These are phyloP conservation scores for Nephila pilipes DNA, from an alignment of 1,140 invertebrate genomes.

Conservation along the genomic window DNA sequence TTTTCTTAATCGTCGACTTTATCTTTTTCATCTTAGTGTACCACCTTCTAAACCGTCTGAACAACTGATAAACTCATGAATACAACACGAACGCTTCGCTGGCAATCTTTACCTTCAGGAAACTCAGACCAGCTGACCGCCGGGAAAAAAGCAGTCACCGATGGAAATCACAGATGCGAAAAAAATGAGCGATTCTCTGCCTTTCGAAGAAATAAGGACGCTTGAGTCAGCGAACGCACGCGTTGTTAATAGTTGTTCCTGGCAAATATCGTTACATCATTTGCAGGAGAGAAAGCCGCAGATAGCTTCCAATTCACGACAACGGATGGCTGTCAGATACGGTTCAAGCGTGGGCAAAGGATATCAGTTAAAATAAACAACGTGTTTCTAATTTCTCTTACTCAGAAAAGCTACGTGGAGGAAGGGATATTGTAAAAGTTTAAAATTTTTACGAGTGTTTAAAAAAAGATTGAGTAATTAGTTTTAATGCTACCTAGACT, in stretches of 20 bases:
- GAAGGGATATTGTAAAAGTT: too few relatives aligned
- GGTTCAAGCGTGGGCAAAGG: not conserved
- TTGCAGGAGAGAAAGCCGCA: too few relatives aligned
- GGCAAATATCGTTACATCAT: slow-evolving; percentile 8
- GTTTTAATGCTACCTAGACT: too few relatives aligned
- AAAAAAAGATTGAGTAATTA: too few relatives aligned
- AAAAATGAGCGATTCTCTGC: not conserved
- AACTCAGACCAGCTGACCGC: not conserved
- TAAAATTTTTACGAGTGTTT: too few relatives aligned
- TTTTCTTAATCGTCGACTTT: not conserved
- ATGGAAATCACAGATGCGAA: not conserved
- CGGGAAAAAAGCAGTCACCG: not conserved
- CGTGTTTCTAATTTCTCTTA: not conserved
- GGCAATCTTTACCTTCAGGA: not conserved
- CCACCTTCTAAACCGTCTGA: not conserved
- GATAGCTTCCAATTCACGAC: not conserved
- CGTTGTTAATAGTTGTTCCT: not conserved
- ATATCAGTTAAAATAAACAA: not conserved
- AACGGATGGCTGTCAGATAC: not conserved
- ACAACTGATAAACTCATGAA: not conserved
- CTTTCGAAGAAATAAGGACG: not conserved
- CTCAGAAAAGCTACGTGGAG: too few relatives aligned
- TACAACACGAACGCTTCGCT: not conserved
- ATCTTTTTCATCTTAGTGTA: not conserved
- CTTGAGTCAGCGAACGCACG: slow-evolving; percentile 16